Conservation (phyloP, 2,888 invertebrate species). For the Pachliopta kotzebuea region DNA sequence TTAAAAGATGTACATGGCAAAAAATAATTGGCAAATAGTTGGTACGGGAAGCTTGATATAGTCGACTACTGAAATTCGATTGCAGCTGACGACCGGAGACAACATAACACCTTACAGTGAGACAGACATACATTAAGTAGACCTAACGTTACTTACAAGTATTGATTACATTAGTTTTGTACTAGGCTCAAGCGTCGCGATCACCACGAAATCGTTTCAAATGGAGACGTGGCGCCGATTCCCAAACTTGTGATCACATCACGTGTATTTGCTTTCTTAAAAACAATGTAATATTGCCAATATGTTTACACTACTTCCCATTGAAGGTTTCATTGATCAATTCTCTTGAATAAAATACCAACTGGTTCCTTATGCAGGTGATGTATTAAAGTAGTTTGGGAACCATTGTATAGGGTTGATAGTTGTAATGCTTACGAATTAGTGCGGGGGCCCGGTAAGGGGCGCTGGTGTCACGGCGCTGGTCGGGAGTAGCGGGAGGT, state of each 20-base stretch:
- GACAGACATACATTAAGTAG: constrained; percentile 3
- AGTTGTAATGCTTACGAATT: not conserved
- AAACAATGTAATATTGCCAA: not conserved
- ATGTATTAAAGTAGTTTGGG: not conserved
- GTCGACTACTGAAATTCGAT: not conserved
- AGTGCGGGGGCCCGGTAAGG: not conserved
- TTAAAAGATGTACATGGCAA: too few species aligned
- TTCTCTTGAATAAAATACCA: too few species aligned
- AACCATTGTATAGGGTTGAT: not conserved
- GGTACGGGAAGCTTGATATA: not conserved
- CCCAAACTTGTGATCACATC: not conserved
- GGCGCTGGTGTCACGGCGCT: constrained; percentile 10
- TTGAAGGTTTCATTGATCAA: too few species aligned
- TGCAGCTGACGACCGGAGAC: not conserved
- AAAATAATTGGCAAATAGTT: too few species aligned
- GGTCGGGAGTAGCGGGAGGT: constrained; percentile 13
- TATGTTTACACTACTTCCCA: too few species aligned
- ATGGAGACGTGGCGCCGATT: not conserved
- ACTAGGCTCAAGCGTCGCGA: constrained; percentile 8
- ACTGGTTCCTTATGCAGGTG: not conserved
- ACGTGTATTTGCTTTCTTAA: not conserved
- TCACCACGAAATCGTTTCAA: not conserved
- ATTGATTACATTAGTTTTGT: constrained; percentile 10
- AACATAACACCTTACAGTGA: not conserved
- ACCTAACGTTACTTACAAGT: not conserved